These are phyloP conservation scores for Nasonovia ribisnigri DNA, from an alignment of 2,888 invertebrate species.

Conservation along the genomic window DNA sequence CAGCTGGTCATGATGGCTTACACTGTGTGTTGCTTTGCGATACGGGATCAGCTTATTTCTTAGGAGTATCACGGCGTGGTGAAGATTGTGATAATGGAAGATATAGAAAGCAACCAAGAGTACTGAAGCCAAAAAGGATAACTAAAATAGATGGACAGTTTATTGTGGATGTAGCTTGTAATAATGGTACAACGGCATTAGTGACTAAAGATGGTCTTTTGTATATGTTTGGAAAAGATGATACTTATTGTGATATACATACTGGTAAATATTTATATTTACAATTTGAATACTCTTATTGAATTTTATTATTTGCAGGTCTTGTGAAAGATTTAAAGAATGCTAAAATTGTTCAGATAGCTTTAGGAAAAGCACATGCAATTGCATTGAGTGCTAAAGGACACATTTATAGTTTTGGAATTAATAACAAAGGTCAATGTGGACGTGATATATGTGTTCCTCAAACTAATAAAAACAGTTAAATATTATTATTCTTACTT, in stretches of 20 bases:
- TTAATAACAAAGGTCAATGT: conserved; percentile 98
- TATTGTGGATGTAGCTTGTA: conserved; percentile 88
- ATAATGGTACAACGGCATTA: conserved; percentile 94
- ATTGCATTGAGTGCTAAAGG: conserved; percentile 90
- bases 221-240: conserved; percentile 95
- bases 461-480: conserved; percentile 58
- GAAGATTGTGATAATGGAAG: conserved; percentile 90
- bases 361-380: conserved; percentile 96
- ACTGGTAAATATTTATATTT: conserved; percentile 71
- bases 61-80: conserved; percentile 87
- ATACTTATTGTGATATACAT: conserved; percentile 82
- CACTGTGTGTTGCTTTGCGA: conserved; percentile 93
- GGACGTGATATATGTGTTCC: conserved; percentile 74
- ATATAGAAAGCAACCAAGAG: conserved; percentile 83
- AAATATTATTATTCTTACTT: conserved; percentile 4
- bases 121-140: conserved; percentile 93
- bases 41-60: conserved; percentile 90
- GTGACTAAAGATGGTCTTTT: conserved; percentile 91
- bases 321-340: conserved; percentile 82
- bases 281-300: neutral
- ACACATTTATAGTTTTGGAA: conserved; percentile 93
- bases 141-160: conserved; percentile 88
- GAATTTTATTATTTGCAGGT: conserved; percentile 71
- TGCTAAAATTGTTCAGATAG: conserved; percentile 76
- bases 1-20: conserved; percentile 93